Evolutionary conservation across 2,113 vertebrate genomes (phyloP).

Genomic region (Thalassoma bifasciatum): DNA sequence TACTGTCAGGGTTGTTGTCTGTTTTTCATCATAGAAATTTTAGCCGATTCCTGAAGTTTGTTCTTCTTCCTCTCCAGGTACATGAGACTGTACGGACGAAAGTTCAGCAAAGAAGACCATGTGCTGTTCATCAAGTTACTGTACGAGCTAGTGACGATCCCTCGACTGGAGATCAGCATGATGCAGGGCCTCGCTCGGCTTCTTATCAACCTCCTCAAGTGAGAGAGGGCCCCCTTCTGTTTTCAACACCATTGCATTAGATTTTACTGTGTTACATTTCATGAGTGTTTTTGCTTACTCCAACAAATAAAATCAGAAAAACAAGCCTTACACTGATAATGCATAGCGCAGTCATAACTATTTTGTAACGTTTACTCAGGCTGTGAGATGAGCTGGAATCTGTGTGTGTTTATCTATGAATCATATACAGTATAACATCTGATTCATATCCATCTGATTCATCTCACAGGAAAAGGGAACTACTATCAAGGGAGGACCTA

Average conservation of each 20-base stretch:
- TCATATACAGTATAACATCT: not conserved
- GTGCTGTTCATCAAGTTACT: constrained; percentile 96
- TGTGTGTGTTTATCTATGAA: not conserved
- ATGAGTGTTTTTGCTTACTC: not conserved
- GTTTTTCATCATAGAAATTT: not conserved
- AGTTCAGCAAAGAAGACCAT: constrained; percentile 98
- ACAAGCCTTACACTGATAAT: not conserved
- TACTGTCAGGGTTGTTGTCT: not conserved
- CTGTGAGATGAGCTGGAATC: not conserved
- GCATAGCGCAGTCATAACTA: too few relatives aligned
- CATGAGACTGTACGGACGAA: constrained; percentile 95
- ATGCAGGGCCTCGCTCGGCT: constrained; percentile 97
- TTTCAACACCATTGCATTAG: not conserved
- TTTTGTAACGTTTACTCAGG: not conserved
- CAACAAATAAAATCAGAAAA: not conserved
- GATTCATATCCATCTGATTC: constrained; percentile 37
- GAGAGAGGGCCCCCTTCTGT: constrained; percentile 71
- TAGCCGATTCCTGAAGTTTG: constrained; percentile 14
- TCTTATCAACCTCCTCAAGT: constrained; percentile 96
- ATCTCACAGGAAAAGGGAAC: constrained; percentile 91
- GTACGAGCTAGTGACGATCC: constrained; percentile 95
- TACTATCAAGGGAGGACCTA: constrained; percentile 95
- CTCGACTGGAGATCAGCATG: constrained; percentile 97
- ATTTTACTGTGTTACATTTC: not conserved
- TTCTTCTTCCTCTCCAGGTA: constrained; percentile 83